Base-by-base conservation (phyloP, 2,888 invertebrate genomes). In the Zaprionus bogoriensis region DNA sequence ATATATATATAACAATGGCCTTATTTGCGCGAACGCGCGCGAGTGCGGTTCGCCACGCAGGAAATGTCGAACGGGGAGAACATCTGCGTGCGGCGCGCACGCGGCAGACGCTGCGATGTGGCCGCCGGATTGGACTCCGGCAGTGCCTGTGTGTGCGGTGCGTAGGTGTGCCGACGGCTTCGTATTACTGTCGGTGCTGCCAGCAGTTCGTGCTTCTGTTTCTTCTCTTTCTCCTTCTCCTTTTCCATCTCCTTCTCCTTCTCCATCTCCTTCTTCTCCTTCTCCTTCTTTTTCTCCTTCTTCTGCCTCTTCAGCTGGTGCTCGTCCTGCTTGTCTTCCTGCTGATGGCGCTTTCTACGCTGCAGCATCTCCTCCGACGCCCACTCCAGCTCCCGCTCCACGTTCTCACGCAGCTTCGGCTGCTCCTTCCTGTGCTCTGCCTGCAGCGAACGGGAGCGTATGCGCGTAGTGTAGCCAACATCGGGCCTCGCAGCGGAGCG, bases 1-100 rank as follows among this genome's bases (percentile, higher is more conserved):
- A 27, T 27, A 27, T 10, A 27, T 27, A 2, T 27, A 7, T 36
- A 36, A 14, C 9, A 9, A 14, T n/a, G n/a, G n/a, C n/a, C n/a
- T n/a, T n/a, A n/a, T n/a, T n/a, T n/a, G n/a, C 2, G 12, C 30
- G 30, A 30, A 4, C 75, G 70, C 4, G 47, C 30, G 3, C 73
- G 73, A 0, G 75, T 74, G 7, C 73, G 48, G 20, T 45, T 59
- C 0, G 59, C 75, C 10, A 74, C 53, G 12, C 62, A 70, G 6
- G 75, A 74, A 1, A 70, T 38, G 12, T 70, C 59, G n/a, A 1
- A 19, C 17, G 32, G 32, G 9, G 27, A 27, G 4, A 6, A 36
- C 17, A 36, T 3, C 17, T 36, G n/a, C n/a, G n/a, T n/a, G n/a
- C n/a, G n/a, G n/a, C n/a, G n/a, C n/a, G n/a, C 17, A 4, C 3